These are phyloP conservation scores for Sarcophilus harrisii DNA, from an alignment of 2,797 vertebrate species.

Conservation along the genomic window DNA sequence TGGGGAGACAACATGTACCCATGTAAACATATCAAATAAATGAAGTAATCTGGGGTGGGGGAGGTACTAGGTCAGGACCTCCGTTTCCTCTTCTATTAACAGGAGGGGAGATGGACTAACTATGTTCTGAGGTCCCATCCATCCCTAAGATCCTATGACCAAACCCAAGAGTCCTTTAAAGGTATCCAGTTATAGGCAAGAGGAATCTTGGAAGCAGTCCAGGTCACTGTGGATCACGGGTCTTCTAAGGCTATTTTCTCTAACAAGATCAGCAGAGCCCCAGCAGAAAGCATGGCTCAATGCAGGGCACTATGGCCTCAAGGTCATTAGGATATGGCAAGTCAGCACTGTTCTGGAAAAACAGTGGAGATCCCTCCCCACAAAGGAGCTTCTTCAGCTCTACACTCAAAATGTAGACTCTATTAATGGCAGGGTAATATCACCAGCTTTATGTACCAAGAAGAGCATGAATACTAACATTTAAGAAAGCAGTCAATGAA, in stretches of 20 bases:
- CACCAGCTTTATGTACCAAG: neutral
- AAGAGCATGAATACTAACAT: neutral
- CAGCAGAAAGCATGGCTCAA: neutral
- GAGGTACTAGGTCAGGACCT: neutral
- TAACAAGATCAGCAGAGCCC: no score
- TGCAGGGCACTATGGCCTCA: neutral
- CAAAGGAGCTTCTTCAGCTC: no score
- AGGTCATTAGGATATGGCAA: neutral
- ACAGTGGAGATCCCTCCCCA: neutral
- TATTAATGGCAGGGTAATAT: neutral
- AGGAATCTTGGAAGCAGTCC: neutral
- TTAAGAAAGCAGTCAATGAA: neutral
- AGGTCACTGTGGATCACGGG: neutral
- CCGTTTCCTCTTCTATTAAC: neutral
- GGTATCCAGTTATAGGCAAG: neutral
- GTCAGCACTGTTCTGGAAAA: neutral
- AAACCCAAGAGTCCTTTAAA: neutral
- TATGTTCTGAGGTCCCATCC: neutral
- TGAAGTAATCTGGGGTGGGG: neutral
- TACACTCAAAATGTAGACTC: neutral
- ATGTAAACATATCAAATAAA: neutral
- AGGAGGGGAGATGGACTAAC: neutral
- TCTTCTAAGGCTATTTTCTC: no score
- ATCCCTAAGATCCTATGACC: neutral
- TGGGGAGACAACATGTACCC: neutral